Base-by-base conservation (phyloP, 2,888 invertebrate species). In the Heliconius charithonia region DNA sequence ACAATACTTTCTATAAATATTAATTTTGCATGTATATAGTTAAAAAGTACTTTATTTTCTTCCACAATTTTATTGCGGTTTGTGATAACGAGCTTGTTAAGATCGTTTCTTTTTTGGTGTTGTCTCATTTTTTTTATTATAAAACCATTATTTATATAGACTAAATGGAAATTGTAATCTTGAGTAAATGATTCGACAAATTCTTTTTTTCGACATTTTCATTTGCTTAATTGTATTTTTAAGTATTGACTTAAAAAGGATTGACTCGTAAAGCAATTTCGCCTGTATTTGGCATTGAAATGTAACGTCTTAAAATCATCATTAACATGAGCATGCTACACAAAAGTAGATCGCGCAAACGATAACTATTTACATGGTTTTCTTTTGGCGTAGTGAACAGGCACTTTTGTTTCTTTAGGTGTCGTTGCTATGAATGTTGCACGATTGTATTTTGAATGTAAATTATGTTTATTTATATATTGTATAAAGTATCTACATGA, bases 341-440 rank as follows among this genome's bases (percentile, higher is more conserved):
- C 72, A 78, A 74, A 89, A 87, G 89, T 89, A 83, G 89, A 89
- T 86, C 87, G 87, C 81, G 82, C 82, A 81, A 80, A 82, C 80
- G 83, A 85, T 86, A 85, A 86, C 85, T 86, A 86, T 85, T 86
- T 83, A 84, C 51, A 80, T 85, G 82, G 79, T 81, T 84, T 83
- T 85, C 82, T 85, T 83, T 81, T 83, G 82, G 79, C 81, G 78
- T 77, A 81, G 82, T 75, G 74, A 83, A 82, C 80, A 83, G 81
- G 79, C 76, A 69, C 66, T 80, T 81, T 84, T 83, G 83, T 83
- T 80, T 84, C 81, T 82, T 83, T 80, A 74, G 77, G 13, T 59
- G 9, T 73, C 65, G 72, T 67, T 79, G 75, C 63, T 66, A 77
- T 77, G 78, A 81, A 75, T 72, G 77, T 82, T 81, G 77, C 70